Evolutionary conservation across 2,797 vertebrate genomes (phyloP), one percentile per base, ranked within the genome.

Genomic region (Enteromius viviparus): DNA sequence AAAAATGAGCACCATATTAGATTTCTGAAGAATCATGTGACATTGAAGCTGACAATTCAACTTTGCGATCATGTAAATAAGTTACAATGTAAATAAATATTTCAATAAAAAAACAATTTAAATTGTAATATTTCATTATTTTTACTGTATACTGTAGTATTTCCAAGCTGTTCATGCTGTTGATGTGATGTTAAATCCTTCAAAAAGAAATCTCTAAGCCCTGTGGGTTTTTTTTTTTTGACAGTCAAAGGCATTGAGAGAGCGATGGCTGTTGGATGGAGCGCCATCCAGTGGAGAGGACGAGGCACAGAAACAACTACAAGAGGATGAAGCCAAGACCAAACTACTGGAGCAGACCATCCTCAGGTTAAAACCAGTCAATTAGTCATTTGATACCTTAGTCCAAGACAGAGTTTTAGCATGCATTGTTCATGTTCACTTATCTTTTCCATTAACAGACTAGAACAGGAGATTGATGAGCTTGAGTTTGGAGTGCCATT

Each of bases 241-340:
- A 45, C 87, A 99, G 98, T 98, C 97, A 53, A 99, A 99, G 94
- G 94, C 96, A 0, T 89, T 99, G 91, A 93, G 98, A 86, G 98
- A 99, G 88, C 95, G 96, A 88, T 99, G 98, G 98, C 95, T 99
- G 92, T 91, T 98, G 89, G 97, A 98, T 70, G 97, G 97, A 1
- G 96, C 97, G 0, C 97, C 94, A 0, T 91, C 95, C 23, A 92
- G 94, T 0, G 91, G 96, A 45, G 98, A 97, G 40, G 96, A 96
- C 0, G 96, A 97, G 89, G 97, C 95, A 77, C 94, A 95, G 91
- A 94, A 91, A 71, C 98, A 97, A 89, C 95, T 98, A 93, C 95
- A 96, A 26, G 97, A 97, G 69, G 97, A 99, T 0, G 95, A 97
- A 86, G 93, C 94, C 89, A 97, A 96, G 92, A 96, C 95, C 74